These are phyloP conservation scores for Drosophila oshimai DNA, from an alignment of 1,140 invertebrate species.

Conservation along the genomic window DNA sequence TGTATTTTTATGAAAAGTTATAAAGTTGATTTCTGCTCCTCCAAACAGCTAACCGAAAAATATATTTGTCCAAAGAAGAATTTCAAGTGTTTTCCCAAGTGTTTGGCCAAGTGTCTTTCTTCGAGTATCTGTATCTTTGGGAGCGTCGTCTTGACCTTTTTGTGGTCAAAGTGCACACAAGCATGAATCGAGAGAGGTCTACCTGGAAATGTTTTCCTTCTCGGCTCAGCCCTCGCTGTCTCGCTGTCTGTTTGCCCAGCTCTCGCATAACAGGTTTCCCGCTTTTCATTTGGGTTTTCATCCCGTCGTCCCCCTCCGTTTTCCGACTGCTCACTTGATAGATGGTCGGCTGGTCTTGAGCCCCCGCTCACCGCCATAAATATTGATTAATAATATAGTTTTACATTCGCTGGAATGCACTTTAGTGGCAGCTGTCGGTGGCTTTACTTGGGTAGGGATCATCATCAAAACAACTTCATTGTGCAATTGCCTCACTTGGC, in stretches of 20 bases:
- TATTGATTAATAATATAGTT: conserved; percentile 77
- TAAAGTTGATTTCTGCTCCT: too few species aligned
- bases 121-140: conserved; percentile 48
- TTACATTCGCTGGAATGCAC: conserved; percentile 58
- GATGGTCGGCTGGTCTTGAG: conserved; percentile 46
- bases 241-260: conserved; percentile 6
- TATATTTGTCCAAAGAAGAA: not conserved
- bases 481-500: conserved; percentile 47
- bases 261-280: conserved; percentile 62
- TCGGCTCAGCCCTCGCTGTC: conserved; percentile 7
- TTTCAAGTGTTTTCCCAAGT: not conserved
- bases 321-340: conserved; percentile 52
- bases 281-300: conserved; percentile 36
- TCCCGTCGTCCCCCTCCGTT: not conserved
- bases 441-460: conserved; percentile 11
- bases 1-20: too few species aligned
- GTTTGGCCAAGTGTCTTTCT: not conserved
- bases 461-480: conserved; percentile 76
- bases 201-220: conserved; percentile 35
- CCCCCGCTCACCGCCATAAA: conserved; percentile 55
- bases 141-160: conserved; percentile 72
- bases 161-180: conserved; percentile 80
- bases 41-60: not conserved
- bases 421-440: conserved; percentile 49
- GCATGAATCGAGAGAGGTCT: conserved; percentile 64